Base-by-base conservation (phyloP, 2,888 invertebrate species). In the Heteropelma amictum region DNA sequence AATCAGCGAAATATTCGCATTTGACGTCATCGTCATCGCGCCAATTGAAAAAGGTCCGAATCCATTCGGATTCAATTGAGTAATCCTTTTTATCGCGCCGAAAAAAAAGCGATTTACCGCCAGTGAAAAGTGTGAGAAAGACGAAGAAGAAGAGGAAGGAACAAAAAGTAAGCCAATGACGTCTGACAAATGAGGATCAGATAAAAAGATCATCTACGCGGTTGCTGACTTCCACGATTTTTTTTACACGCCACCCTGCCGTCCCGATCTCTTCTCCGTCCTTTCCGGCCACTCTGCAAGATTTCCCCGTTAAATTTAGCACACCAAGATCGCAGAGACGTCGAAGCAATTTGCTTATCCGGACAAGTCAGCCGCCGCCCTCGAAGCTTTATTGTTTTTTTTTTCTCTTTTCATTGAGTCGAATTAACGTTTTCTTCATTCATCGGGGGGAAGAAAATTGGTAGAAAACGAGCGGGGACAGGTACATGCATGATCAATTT, bases 161-260 rank as follows among this genome's bases (percentile, higher is more conserved):
- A 49, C 30, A 14, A 67, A 65, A 67, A 58, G 63, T 63, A 67
- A 56, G 77, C 78, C 77, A 74, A 82, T 80, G 82, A 81, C 79
- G 78, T 77, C 82, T 87, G 87, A 88, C 85, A 88, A 88, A 87
- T 86, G 85, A 86, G 84, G 83, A 88, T 88, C 87, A 84, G 88
- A 88, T 88, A 88, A 79, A 84, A 77, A 79, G 88, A 88, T 88
- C 74, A 87, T 88, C 87, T 82, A 65, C 77, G 75, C 58, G 78
- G 83, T 79, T 88, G 88, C 88, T 88, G 88, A 88, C 87, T 86
- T 85, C 82, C 81, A 83, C 80, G 84, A 53, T 64, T 38, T 40
- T 64, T 51, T 88, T 87, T 86, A 85, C 82, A 80, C 53, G 21
- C 28, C 38, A n/a, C 60, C 58, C 49, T 53, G 17, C 45, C 64